Evolutionary conservation across 2,113 vertebrate genomes (phyloP).

Genomic region (Cyprinodon tularosa): DNA sequence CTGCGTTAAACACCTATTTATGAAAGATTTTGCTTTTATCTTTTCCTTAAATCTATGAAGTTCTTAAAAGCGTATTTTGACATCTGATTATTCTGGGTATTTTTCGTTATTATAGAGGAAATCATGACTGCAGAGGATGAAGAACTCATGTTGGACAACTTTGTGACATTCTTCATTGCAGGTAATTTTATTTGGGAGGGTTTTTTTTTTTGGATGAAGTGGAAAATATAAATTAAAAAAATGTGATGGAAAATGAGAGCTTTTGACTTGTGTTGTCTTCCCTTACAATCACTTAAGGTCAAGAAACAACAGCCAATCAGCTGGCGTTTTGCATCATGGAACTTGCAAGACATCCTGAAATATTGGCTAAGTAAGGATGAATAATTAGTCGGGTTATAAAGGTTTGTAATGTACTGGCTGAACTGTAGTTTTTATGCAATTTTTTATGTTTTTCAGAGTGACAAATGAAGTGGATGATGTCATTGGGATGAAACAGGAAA

Average conservation of each 20-base stretch:
- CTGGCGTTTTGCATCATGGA: slow-evolving; percentile 90
- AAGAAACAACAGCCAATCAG: slow-evolving; percentile 91
- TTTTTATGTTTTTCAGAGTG: slow-evolving; percentile 67
- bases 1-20: too few relatives aligned
- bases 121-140: slow-evolving; percentile 80
- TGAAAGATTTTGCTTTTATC: too few relatives aligned
- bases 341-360: slow-evolving; percentile 85
- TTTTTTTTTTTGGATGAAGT: too few relatives aligned
- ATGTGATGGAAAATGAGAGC: neutral
- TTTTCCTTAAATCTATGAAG: neutral
- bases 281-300: slow-evolving; percentile 76
- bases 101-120: slow-evolving; percentile 73
- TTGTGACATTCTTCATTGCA: slow-evolving; percentile 91
- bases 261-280: neutral
- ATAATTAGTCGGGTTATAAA: neutral
- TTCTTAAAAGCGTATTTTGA: neutral
- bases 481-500: slow-evolving; percentile 86
- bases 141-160: slow-evolving; percentile 90
- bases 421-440: neutral
- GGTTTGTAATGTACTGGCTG: accelerated
- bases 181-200: slow-evolving; percentile 75
- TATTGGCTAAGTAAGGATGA: slow-evolving; percentile 81
- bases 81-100: neutral
- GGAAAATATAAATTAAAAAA: neutral
- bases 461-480: slow-evolving; percentile 89